Evolutionary conservation across 2,888 invertebrate species (phyloP).

Genomic region (Taenaris catops): DNA sequence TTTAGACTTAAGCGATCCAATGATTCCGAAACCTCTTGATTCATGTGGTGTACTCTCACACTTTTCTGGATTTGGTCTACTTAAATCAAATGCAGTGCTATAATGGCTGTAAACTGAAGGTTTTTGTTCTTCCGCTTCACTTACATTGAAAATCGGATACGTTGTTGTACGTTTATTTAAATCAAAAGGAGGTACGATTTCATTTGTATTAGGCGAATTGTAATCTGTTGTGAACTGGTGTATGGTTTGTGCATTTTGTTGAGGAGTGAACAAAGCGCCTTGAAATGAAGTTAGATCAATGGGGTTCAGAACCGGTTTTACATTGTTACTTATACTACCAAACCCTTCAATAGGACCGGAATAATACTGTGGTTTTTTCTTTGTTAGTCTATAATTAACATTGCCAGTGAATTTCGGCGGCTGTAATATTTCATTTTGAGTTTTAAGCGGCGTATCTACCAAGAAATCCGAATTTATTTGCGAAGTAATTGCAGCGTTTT

Average conservation of each 20-base stretch:
- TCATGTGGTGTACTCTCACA: constrained; percentile 45
- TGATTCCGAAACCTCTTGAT: constrained; percentile 54
- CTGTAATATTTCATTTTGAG: constrained; percentile 39
- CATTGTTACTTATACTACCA: constrained; percentile 57
- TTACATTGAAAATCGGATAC: constrained; percentile 22
- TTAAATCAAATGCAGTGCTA: constrained; percentile 58
- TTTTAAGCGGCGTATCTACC: constrained; percentile 26
- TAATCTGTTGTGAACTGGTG: constrained; percentile 28
- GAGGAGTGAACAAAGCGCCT: constrained; percentile 51
- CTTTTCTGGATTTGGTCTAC: constrained; percentile 44
- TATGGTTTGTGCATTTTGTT: constrained; percentile 24
- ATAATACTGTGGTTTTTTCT: constrained; percentile 68
- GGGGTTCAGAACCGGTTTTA: constrained; percentile 49
- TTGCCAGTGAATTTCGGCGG: constrained; percentile 55
- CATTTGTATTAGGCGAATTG: constrained; percentile 15
- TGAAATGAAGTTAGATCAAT: constrained; percentile 39
- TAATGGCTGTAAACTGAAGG: constrained; percentile 27
- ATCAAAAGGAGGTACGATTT: constrained; percentile 28
- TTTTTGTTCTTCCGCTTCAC: constrained; percentile 26
- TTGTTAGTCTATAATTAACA: constrained; percentile 56
- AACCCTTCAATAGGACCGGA: constrained; percentile 69
- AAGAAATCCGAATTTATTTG: constrained; percentile 4
- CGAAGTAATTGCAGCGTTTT: constrained; percentile 13
- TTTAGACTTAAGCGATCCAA: constrained; percentile 70
- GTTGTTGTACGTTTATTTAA: constrained; percentile 29